These are phyloP conservation scores for Montifringilla adamsi DNA, from an alignment of 2,113 vertebrate species.

Conservation along the genomic window DNA sequence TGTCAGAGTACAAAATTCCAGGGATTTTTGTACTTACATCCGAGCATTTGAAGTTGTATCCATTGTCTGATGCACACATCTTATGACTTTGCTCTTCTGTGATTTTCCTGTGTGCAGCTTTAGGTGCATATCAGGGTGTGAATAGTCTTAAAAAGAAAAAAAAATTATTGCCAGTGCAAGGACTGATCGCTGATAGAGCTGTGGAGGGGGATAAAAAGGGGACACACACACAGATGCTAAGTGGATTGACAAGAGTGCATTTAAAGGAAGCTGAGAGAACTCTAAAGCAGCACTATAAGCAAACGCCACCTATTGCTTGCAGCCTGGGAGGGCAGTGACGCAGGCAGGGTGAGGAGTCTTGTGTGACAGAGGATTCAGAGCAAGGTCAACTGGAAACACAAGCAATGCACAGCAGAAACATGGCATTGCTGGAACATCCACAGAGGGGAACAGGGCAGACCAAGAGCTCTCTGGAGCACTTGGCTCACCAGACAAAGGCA, in stretches of 20 bases:
- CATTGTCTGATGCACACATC: rapidly evolving
- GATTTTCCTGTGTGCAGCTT: not conserved
- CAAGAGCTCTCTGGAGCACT: not conserved
- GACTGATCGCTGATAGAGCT: not conserved
- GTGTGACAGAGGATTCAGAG: not conserved
- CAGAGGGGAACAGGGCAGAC: not conserved
- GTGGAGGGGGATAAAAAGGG: not conserved
- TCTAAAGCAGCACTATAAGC: not conserved
- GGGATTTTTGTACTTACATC: not conserved
- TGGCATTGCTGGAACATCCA: not conserved
- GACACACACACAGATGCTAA: not conserved
- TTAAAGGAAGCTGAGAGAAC: not conserved
- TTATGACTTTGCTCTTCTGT: not conserved
- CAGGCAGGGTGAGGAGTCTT: not conserved
- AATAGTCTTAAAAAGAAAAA: not conserved
- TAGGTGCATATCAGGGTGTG: not conserved
- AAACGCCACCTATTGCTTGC: not conserved
- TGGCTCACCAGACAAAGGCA: not conserved
- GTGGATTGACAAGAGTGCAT: not conserved
- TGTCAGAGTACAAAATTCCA: not conserved
- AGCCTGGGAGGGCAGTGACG: rapidly evolving
- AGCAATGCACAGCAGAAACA: not conserved
- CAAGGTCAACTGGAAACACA: not conserved
- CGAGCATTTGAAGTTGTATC: not conserved
- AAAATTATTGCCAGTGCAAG: not conserved